phyloP scores from a whole-genome alignment of 2,888 invertebrate genomes.

The Scelioninae gen. 1 region DNA sequence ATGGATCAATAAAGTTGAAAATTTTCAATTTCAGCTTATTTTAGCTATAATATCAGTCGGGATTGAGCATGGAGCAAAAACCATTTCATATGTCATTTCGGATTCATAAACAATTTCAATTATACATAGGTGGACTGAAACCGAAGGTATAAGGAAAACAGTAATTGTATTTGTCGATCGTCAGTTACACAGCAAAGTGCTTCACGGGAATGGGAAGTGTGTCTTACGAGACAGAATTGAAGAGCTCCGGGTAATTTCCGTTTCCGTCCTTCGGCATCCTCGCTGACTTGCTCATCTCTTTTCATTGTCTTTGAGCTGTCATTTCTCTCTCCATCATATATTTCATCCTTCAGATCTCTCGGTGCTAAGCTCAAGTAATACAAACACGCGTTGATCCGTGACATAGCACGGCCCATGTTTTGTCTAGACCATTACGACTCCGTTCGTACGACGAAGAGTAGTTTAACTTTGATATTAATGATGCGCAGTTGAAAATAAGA shows the following conservation, averaged over 20 bases:
- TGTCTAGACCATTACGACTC: constrained; percentile 43
- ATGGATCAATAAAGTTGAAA: too few relatives aligned
- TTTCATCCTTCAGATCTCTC: constrained; percentile 24
- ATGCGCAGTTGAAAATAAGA: constrained; percentile 55
- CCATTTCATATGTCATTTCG: too few relatives aligned
- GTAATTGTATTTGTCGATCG: constrained; percentile 43
- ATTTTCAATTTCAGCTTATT: too few relatives aligned
- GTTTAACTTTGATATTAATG: constrained; percentile 59
- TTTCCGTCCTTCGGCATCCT: neutral
- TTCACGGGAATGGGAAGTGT: constrained; percentile 2
- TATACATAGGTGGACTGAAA: too few relatives aligned
- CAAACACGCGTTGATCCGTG: constrained; percentile 57
- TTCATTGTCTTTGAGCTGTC: constrained; percentile 33
- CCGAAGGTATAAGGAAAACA: constrained; percentile 21
- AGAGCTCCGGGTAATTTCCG: constrained; percentile 19
- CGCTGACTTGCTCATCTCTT: constrained; percentile 7
- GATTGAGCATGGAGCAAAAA: too few relatives aligned
- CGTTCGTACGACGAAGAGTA: constrained; percentile 39
- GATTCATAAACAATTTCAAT: too few relatives aligned
- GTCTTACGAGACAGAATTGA: constrained; percentile 24
- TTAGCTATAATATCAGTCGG: too few relatives aligned
- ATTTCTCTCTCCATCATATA: constrained; percentile 16
- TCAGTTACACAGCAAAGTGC: constrained; percentile 41
- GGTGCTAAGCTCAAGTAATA: constrained; percentile 18
- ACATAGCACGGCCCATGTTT: constrained; percentile 44